These are phyloP conservation scores for Drepana falcataria DNA, from an alignment of 2,888 invertebrate genomes.

Conservation along the genomic window DNA sequence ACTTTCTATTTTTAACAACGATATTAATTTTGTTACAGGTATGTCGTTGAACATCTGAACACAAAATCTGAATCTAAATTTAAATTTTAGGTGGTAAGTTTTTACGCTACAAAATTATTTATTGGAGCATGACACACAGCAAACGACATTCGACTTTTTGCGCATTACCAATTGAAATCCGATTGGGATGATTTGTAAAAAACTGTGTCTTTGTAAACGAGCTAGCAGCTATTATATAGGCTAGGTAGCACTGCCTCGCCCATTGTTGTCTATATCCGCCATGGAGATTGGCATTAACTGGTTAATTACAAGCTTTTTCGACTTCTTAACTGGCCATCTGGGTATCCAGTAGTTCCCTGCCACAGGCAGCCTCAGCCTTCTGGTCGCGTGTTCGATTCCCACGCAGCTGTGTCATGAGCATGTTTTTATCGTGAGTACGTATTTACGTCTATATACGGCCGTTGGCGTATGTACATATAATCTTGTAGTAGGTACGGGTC, in stretches of 20 bases:
- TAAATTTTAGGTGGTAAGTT: constrained; percentile 18
- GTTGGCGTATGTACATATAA: no score
- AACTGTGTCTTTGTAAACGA: constrained; percentile 7
- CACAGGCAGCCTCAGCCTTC: no score
- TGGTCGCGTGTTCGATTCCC: no score
- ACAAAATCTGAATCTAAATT: constrained; percentile 8
- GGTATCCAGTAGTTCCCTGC: no score
- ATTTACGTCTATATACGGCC: no score
- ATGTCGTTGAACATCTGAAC: constrained; percentile 21
- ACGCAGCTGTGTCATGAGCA: no score
- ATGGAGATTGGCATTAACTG: background rate
- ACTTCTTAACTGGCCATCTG: background rate
- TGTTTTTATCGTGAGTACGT: no score
- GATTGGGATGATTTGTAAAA: constrained; percentile 27
- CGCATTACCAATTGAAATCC: constrained; percentile 18
- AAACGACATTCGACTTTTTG: constrained; percentile 20
- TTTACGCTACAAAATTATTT: constrained; percentile 15
- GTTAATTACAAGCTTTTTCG: background rate
- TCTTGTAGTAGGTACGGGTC: no score
- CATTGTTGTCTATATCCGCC: background rate
- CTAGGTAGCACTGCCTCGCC: background rate
- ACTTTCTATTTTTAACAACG: background rate
- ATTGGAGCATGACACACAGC: constrained; percentile 20
- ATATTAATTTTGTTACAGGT: constrained; percentile 32
- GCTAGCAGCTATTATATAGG: background rate